Conservation (phyloP, 1,140 invertebrate genomes). For the Papilio polyxenes region DNA sequence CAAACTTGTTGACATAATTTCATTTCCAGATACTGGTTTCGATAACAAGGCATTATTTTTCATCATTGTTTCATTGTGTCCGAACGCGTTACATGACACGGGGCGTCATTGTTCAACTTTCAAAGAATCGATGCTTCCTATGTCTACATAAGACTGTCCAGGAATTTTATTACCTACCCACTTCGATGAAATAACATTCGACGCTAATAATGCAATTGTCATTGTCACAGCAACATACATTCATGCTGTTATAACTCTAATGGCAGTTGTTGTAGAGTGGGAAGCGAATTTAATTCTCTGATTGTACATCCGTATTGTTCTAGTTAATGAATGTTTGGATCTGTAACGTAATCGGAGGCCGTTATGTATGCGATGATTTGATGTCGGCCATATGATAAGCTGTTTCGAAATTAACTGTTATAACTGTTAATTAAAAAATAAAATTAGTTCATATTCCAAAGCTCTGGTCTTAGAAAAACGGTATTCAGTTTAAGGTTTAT, state of each 20-base stretch:
- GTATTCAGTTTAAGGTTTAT: too few species aligned
- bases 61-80: slow-evolving; percentile 29
- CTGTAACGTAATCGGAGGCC: slow-evolving; percentile 1
- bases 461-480: neutral
- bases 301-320: slow-evolving; percentile 19
- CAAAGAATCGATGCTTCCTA: slow-evolving; percentile 32
- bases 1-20: slow-evolving; percentile 22
- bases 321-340: slow-evolving; percentile 27
- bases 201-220: too few species aligned
- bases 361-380: slow-evolving; percentile 16
- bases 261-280: neutral
- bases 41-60: slow-evolving; percentile 29
- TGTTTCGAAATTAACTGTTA: neutral
- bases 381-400: neutral
- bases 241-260: neutral
- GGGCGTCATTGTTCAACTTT: slow-evolving; percentile 32
- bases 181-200: too few species aligned
- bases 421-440: neutral
- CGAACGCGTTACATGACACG: neutral
- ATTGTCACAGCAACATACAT: neutral
- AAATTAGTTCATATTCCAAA: neutral
- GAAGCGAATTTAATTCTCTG: neutral
- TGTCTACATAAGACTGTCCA: neutral
- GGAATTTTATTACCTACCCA: neutral
- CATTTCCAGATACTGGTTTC: slow-evolving; percentile 10